A percentile compares a stretch with the other conserved stretches of the same genome.
phyloP scores from a whole-genome alignment of 92 coral and sea anemone genomes.

The Epizoanthus scotinus region DNA sequence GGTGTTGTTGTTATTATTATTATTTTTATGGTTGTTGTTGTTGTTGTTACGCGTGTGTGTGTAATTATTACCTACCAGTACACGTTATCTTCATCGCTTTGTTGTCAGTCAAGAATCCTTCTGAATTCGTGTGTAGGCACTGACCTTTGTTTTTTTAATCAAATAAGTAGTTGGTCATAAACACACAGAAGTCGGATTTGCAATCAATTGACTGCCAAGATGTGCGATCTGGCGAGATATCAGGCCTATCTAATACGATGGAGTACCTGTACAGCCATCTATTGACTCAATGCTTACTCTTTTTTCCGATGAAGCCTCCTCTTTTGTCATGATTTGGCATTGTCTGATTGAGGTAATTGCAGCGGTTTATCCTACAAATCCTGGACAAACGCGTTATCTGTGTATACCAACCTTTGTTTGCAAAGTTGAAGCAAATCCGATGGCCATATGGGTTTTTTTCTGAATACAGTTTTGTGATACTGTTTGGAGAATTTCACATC shows the following conservation, averaged over 20 bases:
- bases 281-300: not conserved
- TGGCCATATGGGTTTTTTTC: not conserved
- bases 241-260: not conserved
- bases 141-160: not conserved
- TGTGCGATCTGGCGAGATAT: not conserved
- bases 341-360: not conserved
- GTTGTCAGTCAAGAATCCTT: not conserved
- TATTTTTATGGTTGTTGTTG: too few species aligned
- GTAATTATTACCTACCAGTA: not conserved
- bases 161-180: not conserved
- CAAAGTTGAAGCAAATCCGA: not conserved
- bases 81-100: not conserved
- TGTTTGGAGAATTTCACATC: not conserved
- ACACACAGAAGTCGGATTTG: not conserved
- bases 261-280: not conserved
- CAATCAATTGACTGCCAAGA: not conserved
- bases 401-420: not conserved
- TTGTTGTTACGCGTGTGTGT: not conserved
- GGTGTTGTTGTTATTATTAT: not conserved
- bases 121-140: not conserved
- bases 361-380: not conserved
- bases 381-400: not conserved
- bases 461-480: not conserved
- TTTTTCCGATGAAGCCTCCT: not conserved
- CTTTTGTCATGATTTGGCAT: not conserved